Conservation (phyloP, 2,113 vertebrate genomes). For the Pelobates fuscus region DNA sequence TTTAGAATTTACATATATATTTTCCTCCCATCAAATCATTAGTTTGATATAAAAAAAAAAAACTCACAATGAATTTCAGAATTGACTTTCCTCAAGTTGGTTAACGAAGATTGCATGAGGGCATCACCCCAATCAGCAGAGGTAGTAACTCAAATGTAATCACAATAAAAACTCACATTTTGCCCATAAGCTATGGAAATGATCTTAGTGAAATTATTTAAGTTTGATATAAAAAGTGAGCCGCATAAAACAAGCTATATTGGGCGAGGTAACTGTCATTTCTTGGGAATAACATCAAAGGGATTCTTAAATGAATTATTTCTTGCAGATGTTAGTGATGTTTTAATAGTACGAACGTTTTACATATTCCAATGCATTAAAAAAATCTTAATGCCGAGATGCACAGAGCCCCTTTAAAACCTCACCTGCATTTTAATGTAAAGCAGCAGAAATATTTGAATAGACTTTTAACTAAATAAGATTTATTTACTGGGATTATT, state of each 20-base stretch:
- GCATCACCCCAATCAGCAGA: conserved; percentile 49
- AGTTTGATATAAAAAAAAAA: conserved; percentile 42
- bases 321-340: conserved; percentile 52
- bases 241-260: conserved; percentile 43
- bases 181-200: conserved; percentile 37
- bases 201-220: conserved; percentile 41
- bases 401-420: neutral
- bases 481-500: conserved; percentile 22
- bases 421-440: conserved; percentile 41
- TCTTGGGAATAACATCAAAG: conserved; percentile 52
- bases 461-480: neutral
- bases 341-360: conserved; percentile 54
- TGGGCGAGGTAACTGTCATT: conserved; percentile 46
- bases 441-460: neutral
- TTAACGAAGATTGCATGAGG: conserved; percentile 45
- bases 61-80: conserved; percentile 38
- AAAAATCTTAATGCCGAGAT: conserved; percentile 53
- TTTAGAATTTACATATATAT: conserved; percentile 46
- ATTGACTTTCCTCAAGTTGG: conserved; percentile 42
- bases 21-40: conserved; percentile 46
- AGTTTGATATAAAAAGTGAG: conserved; percentile 47
- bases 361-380: conserved; percentile 53
- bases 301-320: conserved; percentile 48
- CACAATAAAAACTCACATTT: conserved; percentile 32
- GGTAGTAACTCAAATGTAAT: conserved; percentile 42